These are phyloP conservation scores for Psococerastis gibbosa DNA, from an alignment of 2,888 invertebrate species.

Conservation along the genomic window DNA sequence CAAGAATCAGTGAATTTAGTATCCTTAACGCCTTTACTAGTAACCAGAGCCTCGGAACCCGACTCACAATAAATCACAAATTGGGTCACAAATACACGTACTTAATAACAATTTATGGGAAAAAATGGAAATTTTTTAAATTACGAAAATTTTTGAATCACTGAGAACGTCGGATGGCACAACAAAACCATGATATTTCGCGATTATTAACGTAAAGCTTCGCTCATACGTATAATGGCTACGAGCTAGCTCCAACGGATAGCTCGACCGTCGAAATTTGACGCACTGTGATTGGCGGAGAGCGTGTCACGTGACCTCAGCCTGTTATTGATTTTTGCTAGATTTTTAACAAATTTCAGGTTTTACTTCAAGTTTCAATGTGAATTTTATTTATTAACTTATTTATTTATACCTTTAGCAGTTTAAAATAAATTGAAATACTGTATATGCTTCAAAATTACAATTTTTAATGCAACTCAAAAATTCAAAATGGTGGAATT, in stretches of 20 bases:
- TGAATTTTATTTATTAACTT: too few species aligned
- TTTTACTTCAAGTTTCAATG: too few species aligned
- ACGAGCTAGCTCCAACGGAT: slow-evolving; percentile 24
- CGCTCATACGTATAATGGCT: slow-evolving; percentile 29
- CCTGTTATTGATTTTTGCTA: too few species aligned
- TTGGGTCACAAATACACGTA: not conserved
- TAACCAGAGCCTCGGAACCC: slow-evolving; percentile 21
- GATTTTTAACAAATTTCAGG: too few species aligned
- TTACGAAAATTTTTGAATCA: not conserved
- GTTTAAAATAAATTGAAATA: too few species aligned
- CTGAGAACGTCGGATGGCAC: slow-evolving; percentile 24
- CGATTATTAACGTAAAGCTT: slow-evolving; percentile 18
- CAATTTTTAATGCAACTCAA: too few species aligned
- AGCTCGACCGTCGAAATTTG: too few species aligned
- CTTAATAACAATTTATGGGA: slow-evolving; percentile 25
- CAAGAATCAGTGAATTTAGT: not conserved
- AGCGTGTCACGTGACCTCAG: too few species aligned
- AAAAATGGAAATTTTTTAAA: not conserved
- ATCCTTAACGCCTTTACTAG: slow-evolving; percentile 18
- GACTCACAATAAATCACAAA: slow-evolving; percentile 16
- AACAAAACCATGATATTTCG: slow-evolving; percentile 30
- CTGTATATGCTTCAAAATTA: too few species aligned
- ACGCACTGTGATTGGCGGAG: too few species aligned
- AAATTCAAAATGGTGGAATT: too few species aligned
- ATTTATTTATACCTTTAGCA: too few species aligned